Evolutionary conservation across 1,140 invertebrate genomes (phyloP).

Genomic region (Drosophila baimaii): DNA sequence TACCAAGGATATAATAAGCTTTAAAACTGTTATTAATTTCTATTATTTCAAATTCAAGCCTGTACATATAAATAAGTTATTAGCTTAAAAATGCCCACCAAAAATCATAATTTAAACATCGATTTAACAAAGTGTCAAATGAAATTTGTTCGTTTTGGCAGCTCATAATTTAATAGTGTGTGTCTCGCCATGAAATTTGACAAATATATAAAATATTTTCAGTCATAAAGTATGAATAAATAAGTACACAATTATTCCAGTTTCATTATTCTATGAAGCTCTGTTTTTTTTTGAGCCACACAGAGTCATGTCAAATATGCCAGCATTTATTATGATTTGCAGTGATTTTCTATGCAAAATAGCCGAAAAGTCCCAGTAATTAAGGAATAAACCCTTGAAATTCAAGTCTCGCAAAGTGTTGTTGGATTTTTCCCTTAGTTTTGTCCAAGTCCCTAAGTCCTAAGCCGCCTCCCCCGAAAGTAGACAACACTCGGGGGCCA

Average conservation of each 20-base stretch:
- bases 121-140: constrained; percentile 10
- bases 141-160: constrained; percentile 20
- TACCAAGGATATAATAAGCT: not conserved
- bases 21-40: not conserved
- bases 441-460: constrained; percentile 1
- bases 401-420: not conserved
- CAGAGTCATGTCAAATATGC: not conserved
- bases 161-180: constrained; percentile 18
- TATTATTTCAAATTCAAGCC: not conserved
- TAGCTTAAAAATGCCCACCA: not conserved
- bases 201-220: constrained; percentile 19
- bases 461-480: constrained; percentile 15
- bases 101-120: not conserved
- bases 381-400: not conserved
- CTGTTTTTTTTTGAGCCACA: not conserved
- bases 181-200: constrained; percentile 12
- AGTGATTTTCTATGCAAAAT: not conserved
- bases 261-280: not conserved
- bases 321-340: not conserved
- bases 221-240: constrained; percentile 5
- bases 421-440: not conserved
- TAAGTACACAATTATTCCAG: not conserved
- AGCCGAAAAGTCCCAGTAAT: not conserved
- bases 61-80: constrained; percentile 7
- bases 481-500: constrained; percentile 15